Evolutionary conservation across 2,888 invertebrate genomes (phyloP).

Genomic region (Eilema caniola): DNA sequence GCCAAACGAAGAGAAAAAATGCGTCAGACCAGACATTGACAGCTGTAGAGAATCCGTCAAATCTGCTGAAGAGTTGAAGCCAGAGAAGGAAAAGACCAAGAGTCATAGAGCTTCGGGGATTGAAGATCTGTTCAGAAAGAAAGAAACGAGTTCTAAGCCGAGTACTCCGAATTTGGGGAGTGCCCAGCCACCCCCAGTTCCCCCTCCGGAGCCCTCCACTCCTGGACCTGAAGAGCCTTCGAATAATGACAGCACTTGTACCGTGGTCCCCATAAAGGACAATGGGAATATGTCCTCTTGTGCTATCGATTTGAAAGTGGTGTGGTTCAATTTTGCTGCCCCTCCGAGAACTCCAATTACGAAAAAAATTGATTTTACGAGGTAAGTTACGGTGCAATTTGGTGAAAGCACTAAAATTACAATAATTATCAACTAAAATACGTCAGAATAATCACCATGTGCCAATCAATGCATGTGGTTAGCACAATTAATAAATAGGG

Average conservation of each 20-base stretch:
- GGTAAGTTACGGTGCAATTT: conserved; percentile 78
- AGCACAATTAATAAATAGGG: neutral
- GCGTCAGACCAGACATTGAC: conserved; percentile 68
- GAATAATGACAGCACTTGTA: conserved; percentile 70
- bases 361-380: conserved; percentile 97
- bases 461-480: too few relatives aligned
- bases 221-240: conserved; percentile 76
- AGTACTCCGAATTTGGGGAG: conserved; percentile 86
- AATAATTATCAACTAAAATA: too few relatives aligned
- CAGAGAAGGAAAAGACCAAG: conserved; percentile 73
- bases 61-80: conserved; percentile 80
- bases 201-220: conserved; percentile 70
- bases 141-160: conserved; percentile 87
- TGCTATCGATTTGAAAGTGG: conserved; percentile 94
- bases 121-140: conserved; percentile 82
- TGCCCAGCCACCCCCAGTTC: conserved; percentile 70
- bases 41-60: conserved; percentile 82
- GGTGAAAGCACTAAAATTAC: neutral
- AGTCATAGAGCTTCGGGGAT: conserved; percentile 74
- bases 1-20: conserved; percentile 88
- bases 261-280: conserved; percentile 85
- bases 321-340: conserved; percentile 99
- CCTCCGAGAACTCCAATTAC: conserved; percentile 98
- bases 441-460: too few relatives aligned
- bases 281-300: conserved; percentile 94